Evolutionary conservation across 23 tunicate genomes (phyloP), one percentile per base, ranked within the genome.

Genomic region (Halocynthia roretzi): DNA sequence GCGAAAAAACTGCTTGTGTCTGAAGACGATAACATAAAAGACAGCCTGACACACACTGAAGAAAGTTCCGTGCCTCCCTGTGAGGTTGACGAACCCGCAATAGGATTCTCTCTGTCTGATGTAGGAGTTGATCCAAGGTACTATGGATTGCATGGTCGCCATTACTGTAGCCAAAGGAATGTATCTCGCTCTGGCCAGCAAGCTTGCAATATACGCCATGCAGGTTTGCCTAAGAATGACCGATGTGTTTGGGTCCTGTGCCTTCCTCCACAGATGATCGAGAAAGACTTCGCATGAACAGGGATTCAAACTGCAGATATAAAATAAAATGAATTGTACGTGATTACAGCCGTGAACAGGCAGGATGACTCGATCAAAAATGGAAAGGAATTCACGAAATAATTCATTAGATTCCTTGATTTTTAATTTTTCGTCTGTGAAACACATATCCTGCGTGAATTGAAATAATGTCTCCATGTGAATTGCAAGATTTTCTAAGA

Each of bases 31-130:
- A 5, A 87, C 53, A 65, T 87, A 87, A 61, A 87, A 82, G n/a
- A 82, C 75, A 61, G 93, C 93, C 71, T 87, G 93, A 56, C 93
- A 87, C 6, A 77, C 82, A 62, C 82, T 82, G 86, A 82, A 87
- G 65, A 87, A 87, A 6, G 77, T 53, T 7, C 86, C 86, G 44
- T 87, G 93, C 65, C 82, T 69, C 54, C 10, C 50, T 8, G 78
- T 54, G 4, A 54, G 40, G 19, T 74, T 62, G 10, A 74, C 9
- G 56, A 54, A 74, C 31, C 19, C 14, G 7, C 56, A 20, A 50
- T 22, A 54, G 8, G 40, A 70, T 58, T 79, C 67, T 58, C 62
- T 69, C 75, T 74, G 40, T 10, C 51, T 50, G 22, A 86, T 61
- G 70, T 86, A 86, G 20, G 74, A 67, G 20, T 75, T 81, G 10